phyloP scores from a whole-genome alignment of 2,888 invertebrate genomes.

The Caenorhabditis wallacei region DNA sequence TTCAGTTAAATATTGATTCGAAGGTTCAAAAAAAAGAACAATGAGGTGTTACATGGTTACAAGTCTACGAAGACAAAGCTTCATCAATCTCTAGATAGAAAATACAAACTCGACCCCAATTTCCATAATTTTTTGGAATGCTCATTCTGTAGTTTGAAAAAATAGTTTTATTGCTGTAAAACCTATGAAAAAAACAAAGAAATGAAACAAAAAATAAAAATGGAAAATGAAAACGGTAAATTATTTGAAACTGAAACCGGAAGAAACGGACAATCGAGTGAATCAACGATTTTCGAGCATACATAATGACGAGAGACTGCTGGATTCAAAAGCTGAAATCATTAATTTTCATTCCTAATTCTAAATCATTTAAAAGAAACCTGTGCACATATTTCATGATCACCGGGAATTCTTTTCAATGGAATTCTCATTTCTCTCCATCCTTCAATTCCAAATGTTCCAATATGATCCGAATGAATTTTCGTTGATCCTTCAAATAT shows the following conservation, averaged over 20 bases:
- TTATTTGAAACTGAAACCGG: slow-evolving; percentile 21
- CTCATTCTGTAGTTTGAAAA: no score
- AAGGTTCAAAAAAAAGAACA: no score
- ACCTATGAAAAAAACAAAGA: slow-evolving; percentile 31
- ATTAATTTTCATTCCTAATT: neutral
- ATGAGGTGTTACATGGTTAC: no score
- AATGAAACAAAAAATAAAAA: slow-evolving; percentile 40
- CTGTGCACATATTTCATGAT: slow-evolving; percentile 65
- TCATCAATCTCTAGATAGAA: no score
- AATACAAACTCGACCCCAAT: no score
- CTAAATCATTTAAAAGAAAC: neutral
- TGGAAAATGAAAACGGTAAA: slow-evolving; percentile 2
- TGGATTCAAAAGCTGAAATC: slow-evolving; percentile 56
- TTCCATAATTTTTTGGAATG: no score
- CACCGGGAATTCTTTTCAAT: slow-evolving; percentile 46
- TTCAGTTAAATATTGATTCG: neutral
- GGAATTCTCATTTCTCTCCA: slow-evolving; percentile 70
- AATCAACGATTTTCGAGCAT: slow-evolving; percentile 56
- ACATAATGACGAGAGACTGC: slow-evolving; percentile 55
- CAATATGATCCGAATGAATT: slow-evolving; percentile 58
- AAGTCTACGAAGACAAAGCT: no score
- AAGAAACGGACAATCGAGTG: slow-evolving; percentile 61
- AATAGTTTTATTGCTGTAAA: slow-evolving; percentile 44
- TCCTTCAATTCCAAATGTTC: slow-evolving; percentile 69
- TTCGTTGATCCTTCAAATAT: slow-evolving; percentile 70